These are phyloP conservation scores for Petrocephalus zakoni DNA, from an alignment of 2,113 vertebrate genomes.

Conservation along the genomic window DNA sequence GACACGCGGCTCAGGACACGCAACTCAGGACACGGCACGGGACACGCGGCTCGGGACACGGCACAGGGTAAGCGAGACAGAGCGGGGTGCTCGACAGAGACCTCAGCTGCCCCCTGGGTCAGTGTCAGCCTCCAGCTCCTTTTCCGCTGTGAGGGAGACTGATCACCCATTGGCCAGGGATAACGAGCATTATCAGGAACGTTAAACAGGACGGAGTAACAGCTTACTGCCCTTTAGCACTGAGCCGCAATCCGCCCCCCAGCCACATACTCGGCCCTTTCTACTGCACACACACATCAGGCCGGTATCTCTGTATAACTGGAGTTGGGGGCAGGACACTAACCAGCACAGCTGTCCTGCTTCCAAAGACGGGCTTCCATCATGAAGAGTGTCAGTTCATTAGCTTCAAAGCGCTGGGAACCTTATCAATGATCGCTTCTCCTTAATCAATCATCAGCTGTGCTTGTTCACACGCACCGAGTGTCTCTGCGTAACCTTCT, in stretches of 20 bases:
- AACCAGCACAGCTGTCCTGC: slow-evolving; percentile 39
- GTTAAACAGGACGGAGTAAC: background rate
- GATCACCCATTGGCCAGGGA: slow-evolving; percentile 14
- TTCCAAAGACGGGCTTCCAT: slow-evolving; percentile 38
- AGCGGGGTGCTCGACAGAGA: slow-evolving; percentile 20
- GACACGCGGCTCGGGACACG: too few relatives aligned
- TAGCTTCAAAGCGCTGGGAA: background rate
- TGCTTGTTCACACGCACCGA: slow-evolving; percentile 6
- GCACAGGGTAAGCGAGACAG: background rate
- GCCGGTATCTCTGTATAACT: background rate
- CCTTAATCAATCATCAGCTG: slow-evolving; percentile 9
- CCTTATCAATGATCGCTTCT: slow-evolving; percentile 39
- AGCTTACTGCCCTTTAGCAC: background rate
- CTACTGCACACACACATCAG: background rate
- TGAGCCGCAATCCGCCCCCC: background rate
- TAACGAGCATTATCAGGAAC: background rate
- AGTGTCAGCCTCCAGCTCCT: slow-evolving; percentile 20
- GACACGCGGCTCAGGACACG: too few relatives aligned
- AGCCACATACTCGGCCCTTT: background rate
- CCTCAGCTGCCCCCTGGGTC: slow-evolving; percentile 21
- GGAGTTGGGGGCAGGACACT: slow-evolving; percentile 15
- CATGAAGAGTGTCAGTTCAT: slow-evolving; percentile 30
- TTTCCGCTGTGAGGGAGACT: background rate
- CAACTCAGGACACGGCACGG: too few relatives aligned
- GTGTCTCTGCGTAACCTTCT: slow-evolving; percentile 24